Percentiles rank a stretch among this genome's conserved stretches.
These are phyloP conservation scores for Penelope pileata DNA, from an alignment of 2,113 vertebrate genomes.

Conservation along the genomic window DNA sequence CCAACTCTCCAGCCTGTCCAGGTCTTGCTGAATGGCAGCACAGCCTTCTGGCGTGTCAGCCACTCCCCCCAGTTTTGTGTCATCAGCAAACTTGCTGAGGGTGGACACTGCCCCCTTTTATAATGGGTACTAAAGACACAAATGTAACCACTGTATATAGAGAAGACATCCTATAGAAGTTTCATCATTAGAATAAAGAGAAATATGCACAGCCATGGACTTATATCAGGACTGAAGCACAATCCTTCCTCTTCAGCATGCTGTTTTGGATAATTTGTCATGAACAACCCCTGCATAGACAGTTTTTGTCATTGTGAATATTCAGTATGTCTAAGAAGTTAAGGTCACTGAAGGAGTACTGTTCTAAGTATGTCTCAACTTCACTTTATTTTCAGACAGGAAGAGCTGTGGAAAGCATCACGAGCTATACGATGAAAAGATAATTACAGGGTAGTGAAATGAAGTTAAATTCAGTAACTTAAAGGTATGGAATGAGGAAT, in stretches of 20 bases:
- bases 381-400: conserved; percentile 18
- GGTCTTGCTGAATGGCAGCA: no score
- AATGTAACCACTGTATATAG: fast-evolving
- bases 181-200: not conserved
- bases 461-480: conserved; percentile 46
- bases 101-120: no score
- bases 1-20: no score
- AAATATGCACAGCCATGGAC: not conserved
- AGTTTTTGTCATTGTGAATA: not conserved
- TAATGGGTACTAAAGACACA: not conserved
- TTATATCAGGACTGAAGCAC: not conserved
- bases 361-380: conserved; percentile 17
- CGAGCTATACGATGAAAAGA: conserved; percentile 27
- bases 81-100: no score
- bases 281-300: not conserved
- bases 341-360: not conserved
- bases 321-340: not conserved
- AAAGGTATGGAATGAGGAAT: conserved; percentile 7
- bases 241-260: not conserved
- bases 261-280: not conserved
- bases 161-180: not conserved
- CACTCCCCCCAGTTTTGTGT: no score
- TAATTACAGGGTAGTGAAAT: conserved; percentile 56
- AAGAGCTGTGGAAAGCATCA: conserved; percentile 1
- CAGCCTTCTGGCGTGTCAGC: no score